Base-by-base conservation (phyloP, 2,888 invertebrate genomes). In the Eremobia ochroleuca region DNA sequence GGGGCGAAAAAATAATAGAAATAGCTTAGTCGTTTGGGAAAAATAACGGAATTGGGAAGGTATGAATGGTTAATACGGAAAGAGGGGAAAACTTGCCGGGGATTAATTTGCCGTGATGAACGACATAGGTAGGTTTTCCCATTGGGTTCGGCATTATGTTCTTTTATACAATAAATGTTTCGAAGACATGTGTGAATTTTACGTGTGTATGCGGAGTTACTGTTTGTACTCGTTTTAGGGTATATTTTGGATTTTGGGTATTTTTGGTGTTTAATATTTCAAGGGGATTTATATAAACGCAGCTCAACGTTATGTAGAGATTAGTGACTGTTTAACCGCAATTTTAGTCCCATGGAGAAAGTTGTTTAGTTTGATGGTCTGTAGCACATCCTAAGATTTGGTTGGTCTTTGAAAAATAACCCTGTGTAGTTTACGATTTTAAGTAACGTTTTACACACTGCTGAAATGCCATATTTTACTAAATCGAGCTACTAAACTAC, bases 21-120 rank as follows among this genome's bases (percentile, higher is more conserved):
- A 91, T 88, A 92, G 91, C 90, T 89, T 85, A 88, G 82, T 83
- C 91, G 88, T 92, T 92, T 91, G 91, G 90, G 92, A 91, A 92
- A 90, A 94, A 94, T 94, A 95, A 94, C 92, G 90, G 90, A 95
- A 95, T 95, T 94, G 94, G 91, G 90, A 91, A 92, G 91, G 93
- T 93, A 95, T 95, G 95, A 95, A 95, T 95, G 94, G 93, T 94
- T 95, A 95, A 95, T 95, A 94, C 92, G 87, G 81, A 86, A 88
- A 91, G 92, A 93, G 93, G 92, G 91, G 92, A 92, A 92, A 89
- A 90, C 85, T 84, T n/a, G n/a, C n/a, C n/a, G 85, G 87, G 93
- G 93, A 94, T 94, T 95, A 94, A 95, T 94, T 94, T 92, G 88
- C 89, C 89, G 89, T 89, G 91, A 92, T 91, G 83, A 92, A 89